Evolutionary conservation across 2,797 vertebrate species (phyloP).

Genomic region (Hoplostethus atlanticus): DNA sequence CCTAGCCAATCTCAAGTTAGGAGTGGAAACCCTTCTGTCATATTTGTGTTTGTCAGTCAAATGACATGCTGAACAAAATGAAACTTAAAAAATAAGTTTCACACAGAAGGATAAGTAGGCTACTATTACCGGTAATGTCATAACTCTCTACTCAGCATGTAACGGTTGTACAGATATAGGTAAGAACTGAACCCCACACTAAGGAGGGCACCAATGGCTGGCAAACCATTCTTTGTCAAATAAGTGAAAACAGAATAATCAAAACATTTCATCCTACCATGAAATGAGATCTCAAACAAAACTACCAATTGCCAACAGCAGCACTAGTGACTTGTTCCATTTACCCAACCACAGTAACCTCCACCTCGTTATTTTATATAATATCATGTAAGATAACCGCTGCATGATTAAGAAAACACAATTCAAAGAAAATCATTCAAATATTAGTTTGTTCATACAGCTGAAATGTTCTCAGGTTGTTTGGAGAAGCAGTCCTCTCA

Average conservation of each 20-base stretch:
- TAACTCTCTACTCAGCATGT: too few relatives aligned
- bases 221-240: not conserved
- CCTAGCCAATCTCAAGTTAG: too few relatives aligned
- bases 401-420: not conserved
- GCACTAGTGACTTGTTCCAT: not conserved
- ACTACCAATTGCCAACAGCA: not conserved
- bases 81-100: too few relatives aligned
- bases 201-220: not conserved
- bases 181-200: too few relatives aligned
- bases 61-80: too few relatives aligned
- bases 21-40: too few relatives aligned
- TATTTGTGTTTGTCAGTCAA: too few relatives aligned
- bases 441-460: conserved; percentile 2
- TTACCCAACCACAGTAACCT: conserved; percentile 4
- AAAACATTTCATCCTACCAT: not conserved
- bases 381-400: not conserved
- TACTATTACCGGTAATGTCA: too few relatives aligned
- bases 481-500: conserved; percentile 42
- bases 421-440: conserved; percentile 19
- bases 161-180: too few relatives aligned
- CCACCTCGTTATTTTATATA: not conserved
- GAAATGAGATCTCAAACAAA: not conserved
- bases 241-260: not conserved
- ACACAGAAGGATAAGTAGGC: too few relatives aligned
- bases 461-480: conserved; percentile 40